Evolutionary conservation across 2,888 invertebrate species (phyloP), one percentile per base, ranked within the genome.

Genomic region (Dryadula phaetusa): DNA sequence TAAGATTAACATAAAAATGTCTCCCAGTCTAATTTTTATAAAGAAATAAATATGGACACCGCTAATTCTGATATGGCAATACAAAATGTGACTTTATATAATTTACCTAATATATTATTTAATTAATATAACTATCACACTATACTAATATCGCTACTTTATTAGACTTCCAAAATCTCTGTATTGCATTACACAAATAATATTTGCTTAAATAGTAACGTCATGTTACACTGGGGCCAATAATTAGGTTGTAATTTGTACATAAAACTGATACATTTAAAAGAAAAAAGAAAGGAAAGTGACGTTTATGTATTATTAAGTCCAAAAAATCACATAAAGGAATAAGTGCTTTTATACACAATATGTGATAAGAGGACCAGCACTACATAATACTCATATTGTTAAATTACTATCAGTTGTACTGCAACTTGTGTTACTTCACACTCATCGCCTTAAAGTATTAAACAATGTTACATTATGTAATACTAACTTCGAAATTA

Each of bases 31-130:
- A 40, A 10, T 56, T 56, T 40, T 16, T 25, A 56, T 40, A n/a
- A 40, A 56, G 8, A 40, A 56, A 16, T 34, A 47, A 53, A 25
- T 62, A 60, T 61, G 67, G 66, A 65, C 60, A 68, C 60, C 65
- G 28, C 20, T 53, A 70, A 46, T 64, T 72, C 72, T 70, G 71
- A 71, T 61, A 70, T 73, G 73, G 73, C 73, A 73, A 73, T 73
- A 73, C 71, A 70, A 72, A 49, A 58, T 53, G n/a, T 60, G 14
- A n/a, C n/a, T 22, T 46, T 62, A 14, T 16, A 49, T 54, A 47
- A 34, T 67, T 28, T 37, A 16, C 37, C 25, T 18, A 10, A 6
- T 53, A 8, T 34, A n/a, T 32, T 16, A 28, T 22, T 44, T 18
- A 16, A 34, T 22, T 22, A 7, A 25, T 18, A n/a, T 22, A 28